phyloP scores from a whole-genome alignment of 2,113 vertebrate species.

The Syrrhaptes paradoxus region DNA sequence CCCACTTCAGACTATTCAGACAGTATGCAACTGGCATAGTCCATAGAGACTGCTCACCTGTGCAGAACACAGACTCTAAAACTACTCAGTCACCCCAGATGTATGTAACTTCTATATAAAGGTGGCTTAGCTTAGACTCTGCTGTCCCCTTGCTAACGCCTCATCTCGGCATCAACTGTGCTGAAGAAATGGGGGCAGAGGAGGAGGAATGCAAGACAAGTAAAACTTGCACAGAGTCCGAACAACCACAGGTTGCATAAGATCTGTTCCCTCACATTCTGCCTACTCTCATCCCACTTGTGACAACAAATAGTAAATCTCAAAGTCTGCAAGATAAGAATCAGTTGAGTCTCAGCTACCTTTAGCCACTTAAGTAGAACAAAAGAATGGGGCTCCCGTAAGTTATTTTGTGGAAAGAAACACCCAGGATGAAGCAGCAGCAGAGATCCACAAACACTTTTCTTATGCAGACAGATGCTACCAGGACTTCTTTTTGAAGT shows the following conservation, averaged over 20 bases:
- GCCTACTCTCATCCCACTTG: background rate
- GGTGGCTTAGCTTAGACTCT: background rate
- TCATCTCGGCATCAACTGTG: background rate
- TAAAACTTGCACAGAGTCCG: background rate
- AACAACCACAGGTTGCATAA: background rate
- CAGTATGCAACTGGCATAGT: background rate
- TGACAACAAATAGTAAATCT: background rate
- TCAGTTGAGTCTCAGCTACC: background rate
- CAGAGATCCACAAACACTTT: background rate
- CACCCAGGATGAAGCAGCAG: background rate
- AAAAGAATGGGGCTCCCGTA: background rate
- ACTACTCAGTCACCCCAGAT: background rate
- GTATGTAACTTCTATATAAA: background rate
- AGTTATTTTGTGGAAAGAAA: background rate
- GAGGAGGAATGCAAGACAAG: background rate
- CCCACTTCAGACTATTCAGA: background rate
- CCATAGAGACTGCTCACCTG: background rate
- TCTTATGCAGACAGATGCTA: background rate
- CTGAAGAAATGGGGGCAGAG: background rate
- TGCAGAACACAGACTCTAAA: background rate
- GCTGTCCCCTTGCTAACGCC: background rate
- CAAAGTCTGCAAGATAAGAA: background rate
- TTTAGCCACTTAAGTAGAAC: background rate
- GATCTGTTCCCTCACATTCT: background rate
- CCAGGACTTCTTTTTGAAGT: background rate